phyloP scores from a whole-genome alignment of 23 tunicate species.

The Styela clava region DNA sequence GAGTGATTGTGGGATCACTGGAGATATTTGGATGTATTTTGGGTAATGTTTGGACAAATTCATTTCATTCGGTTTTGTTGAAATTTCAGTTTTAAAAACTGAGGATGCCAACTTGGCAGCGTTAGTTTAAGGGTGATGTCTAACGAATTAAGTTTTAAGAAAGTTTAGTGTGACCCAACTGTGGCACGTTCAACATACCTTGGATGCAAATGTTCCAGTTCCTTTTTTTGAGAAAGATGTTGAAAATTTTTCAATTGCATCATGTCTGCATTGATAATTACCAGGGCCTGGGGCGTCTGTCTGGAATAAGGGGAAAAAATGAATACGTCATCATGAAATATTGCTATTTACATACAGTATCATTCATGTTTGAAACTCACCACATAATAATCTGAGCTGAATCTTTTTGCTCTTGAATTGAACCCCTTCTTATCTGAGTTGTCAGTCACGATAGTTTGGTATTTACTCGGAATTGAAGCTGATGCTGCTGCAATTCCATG shows the following conservation, averaged over 20 bases:
- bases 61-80: no score
- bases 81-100: no score
- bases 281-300: constrained; percentile 94
- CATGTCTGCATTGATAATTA: constrained; percentile 56
- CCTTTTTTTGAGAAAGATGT: constrained; percentile 91
- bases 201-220: constrained; percentile 93
- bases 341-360: not conserved
- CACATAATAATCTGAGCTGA: constrained; percentile 64
- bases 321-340: not conserved
- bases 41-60: no score
- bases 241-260: constrained; percentile 70
- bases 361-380: constrained; percentile 18
- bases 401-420: constrained; percentile 62
- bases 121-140: no score
- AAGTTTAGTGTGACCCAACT: no score
- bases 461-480: constrained; percentile 86
- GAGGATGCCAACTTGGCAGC: no score
- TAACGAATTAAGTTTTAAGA: no score
- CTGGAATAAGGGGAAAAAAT: constrained; percentile 7
- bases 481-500: constrained; percentile 88
- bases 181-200: no score
- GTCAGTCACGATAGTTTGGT: constrained; percentile 81
- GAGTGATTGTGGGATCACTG: no score
- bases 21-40: no score
- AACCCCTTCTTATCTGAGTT: constrained; percentile 87